Evolutionary conservation across 2,113 vertebrate genomes (phyloP).

Genomic region (Pluvianellus socialis): DNA sequence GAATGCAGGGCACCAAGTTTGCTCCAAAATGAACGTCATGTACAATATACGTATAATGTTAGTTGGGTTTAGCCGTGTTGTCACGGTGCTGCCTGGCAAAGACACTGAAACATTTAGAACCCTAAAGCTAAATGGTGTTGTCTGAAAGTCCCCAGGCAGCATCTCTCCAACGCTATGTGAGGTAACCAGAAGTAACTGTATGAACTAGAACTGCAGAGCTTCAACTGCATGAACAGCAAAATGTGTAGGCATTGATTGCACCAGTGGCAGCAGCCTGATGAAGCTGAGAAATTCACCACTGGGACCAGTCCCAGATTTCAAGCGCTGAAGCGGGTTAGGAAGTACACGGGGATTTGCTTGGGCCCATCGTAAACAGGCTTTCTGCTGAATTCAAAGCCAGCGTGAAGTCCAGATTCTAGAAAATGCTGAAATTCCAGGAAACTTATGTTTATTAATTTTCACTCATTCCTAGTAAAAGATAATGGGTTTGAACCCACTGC

Average conservation of each 20-base stretch:
- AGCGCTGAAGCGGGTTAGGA: not conserved
- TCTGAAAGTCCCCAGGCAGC: not conserved
- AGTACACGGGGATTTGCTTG: not conserved
- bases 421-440: not conserved
- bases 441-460: not conserved
- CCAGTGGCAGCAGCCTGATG: not conserved
- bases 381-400: not conserved
- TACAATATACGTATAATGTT: conserved; percentile 43
- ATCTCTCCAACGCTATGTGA: not conserved
- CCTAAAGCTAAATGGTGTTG: conserved; percentile 29
- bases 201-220: not conserved
- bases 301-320: conserved; percentile 4
- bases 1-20: conserved; percentile 59
- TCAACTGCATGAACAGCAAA: not conserved
- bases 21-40: conserved; percentile 62
- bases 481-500: not conserved
- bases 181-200: not conserved
- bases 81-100: conserved; percentile 54
- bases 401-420: not conserved
- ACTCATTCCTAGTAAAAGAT: not conserved
- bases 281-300: not conserved
- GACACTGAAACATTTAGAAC: conserved; percentile 49
- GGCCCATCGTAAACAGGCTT: not conserved
- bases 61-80: conserved; percentile 17
- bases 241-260: not conserved